phyloP scores from a whole-genome alignment of 2,888 invertebrate genomes.

The Andrena hattorfiana region DNA sequence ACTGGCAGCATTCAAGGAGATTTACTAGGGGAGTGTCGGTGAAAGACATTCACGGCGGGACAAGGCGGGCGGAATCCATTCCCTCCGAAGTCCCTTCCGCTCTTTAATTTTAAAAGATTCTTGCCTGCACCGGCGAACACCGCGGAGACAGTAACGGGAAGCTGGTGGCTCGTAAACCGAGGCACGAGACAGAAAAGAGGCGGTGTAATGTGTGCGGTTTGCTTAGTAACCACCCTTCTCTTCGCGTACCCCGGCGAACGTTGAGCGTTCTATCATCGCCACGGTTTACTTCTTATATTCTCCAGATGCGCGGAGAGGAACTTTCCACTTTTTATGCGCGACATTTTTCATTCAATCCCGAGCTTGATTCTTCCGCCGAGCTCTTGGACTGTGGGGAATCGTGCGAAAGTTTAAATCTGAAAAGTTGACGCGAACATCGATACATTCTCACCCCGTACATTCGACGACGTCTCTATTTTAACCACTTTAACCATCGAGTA shows the following conservation, averaged over 20 bases:
- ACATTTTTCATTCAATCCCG: conserved; percentile 24
- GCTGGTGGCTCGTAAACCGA: conserved; percentile 14
- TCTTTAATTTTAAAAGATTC: conserved; percentile 36
- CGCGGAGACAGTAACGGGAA: neutral
- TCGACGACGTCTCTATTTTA: no score
- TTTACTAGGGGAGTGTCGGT: neutral
- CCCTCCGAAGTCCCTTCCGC: neutral
- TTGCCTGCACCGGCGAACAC: neutral
- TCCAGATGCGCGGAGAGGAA: neutral
- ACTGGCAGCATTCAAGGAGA: neutral
- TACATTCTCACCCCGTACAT: no score
- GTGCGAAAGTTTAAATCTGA: no score
- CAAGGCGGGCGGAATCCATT: conserved; percentile 12
- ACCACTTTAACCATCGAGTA: no score
- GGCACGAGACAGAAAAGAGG: neutral
- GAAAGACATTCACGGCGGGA: neutral
- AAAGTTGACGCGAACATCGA: no score
- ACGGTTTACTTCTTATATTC: conserved; percentile 22
- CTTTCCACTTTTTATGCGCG: neutral
- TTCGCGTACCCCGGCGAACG: neutral
- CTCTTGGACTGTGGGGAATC: no score
- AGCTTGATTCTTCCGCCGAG: neutral
- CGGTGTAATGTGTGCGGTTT: conserved; percentile 3
- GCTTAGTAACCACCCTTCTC: conserved; percentile 36
- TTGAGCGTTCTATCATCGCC: conserved; percentile 18